Evolutionary conservation across 2,797 vertebrate genomes (phyloP), one percentile per base, ranked within the genome.

Genomic region (Malurus leucopterus): DNA sequence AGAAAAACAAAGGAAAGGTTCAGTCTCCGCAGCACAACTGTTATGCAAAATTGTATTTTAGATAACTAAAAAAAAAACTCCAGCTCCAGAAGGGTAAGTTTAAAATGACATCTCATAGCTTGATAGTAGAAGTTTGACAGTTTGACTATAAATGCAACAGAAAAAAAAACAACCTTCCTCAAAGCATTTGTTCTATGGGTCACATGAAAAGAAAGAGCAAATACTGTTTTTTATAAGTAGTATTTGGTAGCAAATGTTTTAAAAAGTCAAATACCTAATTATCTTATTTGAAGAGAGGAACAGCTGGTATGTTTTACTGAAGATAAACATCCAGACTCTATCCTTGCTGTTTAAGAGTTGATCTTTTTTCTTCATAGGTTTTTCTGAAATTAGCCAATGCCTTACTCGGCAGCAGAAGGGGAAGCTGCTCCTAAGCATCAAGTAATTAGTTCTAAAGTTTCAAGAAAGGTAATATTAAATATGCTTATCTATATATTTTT

Each of bases 351-450:
- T 88, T 79, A 71, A 88, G 53, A 77, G 41, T 34, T 85, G 67
- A 89, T 87, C 22, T 69, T 75, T 80, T 89, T 90, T 49, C 49
- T 90, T 90, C 89, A 89, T 55, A 86, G 50, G 50, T 30, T 92
- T 89, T 81, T 78, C 86, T 9, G 3, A 92, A 59, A 62, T 54
- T 78, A 55, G 59, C 74, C 76, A 54, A 50, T 93, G 70, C 67
- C 49, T 78, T 53, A 38, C 43, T 90, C 2, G 0, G 55, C 72
- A 87, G 43, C 63, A 80, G 64, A 54, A 76, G 43, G 71, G 26
- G 71, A 94, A 80, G 38, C 19, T 81, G 58, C 44, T 80, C 36
- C 77, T 85, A 84, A 84, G 29, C n/a, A 53, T 59, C 15, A 55
- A 16, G 38, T 89, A 91, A 93, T 71, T 63, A 90, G 90, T 78